phyloP scores from a whole-genome alignment of 2,888 invertebrate genomes.

The Diarsia mendica region DNA sequence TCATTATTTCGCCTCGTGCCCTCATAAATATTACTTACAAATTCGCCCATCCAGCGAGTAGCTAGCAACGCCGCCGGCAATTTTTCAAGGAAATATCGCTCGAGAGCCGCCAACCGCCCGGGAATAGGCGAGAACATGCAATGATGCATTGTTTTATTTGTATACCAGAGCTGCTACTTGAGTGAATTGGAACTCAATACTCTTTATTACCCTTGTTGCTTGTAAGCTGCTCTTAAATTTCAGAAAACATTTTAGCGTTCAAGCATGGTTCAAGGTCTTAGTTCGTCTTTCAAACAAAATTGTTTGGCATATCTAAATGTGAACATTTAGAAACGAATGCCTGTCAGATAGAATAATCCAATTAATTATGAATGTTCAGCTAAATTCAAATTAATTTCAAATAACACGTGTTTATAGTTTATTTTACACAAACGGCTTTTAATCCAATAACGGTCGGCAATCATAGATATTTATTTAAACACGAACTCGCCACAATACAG shows the following conservation, averaged over 20 bases:
- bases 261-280: slow-evolving; percentile 13
- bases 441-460: slow-evolving; percentile 59
- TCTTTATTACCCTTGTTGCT: slow-evolving; percentile 46
- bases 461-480: slow-evolving; percentile 73
- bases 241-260: slow-evolving; percentile 29
- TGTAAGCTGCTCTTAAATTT: slow-evolving; percentile 42
- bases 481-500: slow-evolving; percentile 73
- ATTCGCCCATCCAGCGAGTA: slow-evolving; percentile 79
- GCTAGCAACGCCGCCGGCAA: slow-evolving; percentile 74
- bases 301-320: slow-evolving; percentile 11
- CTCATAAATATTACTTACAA: slow-evolving; percentile 87
- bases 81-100: slow-evolving; percentile 83
- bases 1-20: slow-evolving; percentile 85
- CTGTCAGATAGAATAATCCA: slow-evolving; percentile 19
- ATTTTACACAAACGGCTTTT: slow-evolving; percentile 49
- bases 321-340: slow-evolving; percentile 8
- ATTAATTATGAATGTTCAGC: slow-evolving; percentile 14
- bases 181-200: slow-evolving; percentile 61
- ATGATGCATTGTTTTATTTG: slow-evolving; percentile 73
- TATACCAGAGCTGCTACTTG: slow-evolving; percentile 52
- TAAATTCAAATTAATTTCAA: slow-evolving; percentile 32
- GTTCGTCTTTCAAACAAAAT: slow-evolving; percentile 11
- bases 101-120: slow-evolving; percentile 66
- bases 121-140: slow-evolving; percentile 72
- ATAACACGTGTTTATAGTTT: slow-evolving; percentile 39